Evolutionary conservation across 2,797 vertebrate genomes (phyloP), one percentile per base, ranked within the genome.

Genomic region (Zenarchopterus dispar): DNA sequence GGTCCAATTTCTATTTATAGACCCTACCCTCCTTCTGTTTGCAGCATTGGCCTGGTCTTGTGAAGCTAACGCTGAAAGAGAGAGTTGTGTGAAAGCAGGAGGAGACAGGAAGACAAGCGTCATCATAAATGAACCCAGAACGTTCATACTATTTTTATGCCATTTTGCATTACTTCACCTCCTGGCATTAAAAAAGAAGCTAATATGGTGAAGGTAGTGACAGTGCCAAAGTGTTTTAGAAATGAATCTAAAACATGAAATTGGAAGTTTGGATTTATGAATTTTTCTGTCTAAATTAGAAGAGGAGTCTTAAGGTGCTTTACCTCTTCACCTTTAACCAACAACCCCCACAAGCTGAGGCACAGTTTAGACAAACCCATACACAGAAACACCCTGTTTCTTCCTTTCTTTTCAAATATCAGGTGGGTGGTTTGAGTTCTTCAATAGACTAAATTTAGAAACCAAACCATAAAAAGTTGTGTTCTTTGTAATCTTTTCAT

Each of bases 1-100:
- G 89, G 90, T 85, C 84, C 82, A 88, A 67, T 86, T 82, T 89
- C 86, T 92, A 91, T 91, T 91, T 90, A 91, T 93, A 93, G 91
- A 80, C 47, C 41, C 31, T 86, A 88, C 82, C 85, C 84, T 85
- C 88, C 80, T 89, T 89, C 84, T 86, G 81, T 88, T 80, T 87
- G 81, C 77, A 86, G 61, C 39, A 63, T 77, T 85, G 84, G 84
- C 77, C 82, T 1, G 62, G 77, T 88, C 80, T 77, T 75, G 73
- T 85, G 73, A 78, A 82, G 82, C 83, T 75, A 78, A 78, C 76
- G 81, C 83, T 82, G 71, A 85, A 56, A 74, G 55, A 56, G 47
- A 59, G 47, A 67, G 33, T 33, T 52, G 56, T 42, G 56, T 28
- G 44, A 63, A 71, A 66, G 54, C 55, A 54, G 70, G 53, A 52